Conservation (phyloP, 2,888 invertebrate species). For the Drosophila limbata region DNA sequence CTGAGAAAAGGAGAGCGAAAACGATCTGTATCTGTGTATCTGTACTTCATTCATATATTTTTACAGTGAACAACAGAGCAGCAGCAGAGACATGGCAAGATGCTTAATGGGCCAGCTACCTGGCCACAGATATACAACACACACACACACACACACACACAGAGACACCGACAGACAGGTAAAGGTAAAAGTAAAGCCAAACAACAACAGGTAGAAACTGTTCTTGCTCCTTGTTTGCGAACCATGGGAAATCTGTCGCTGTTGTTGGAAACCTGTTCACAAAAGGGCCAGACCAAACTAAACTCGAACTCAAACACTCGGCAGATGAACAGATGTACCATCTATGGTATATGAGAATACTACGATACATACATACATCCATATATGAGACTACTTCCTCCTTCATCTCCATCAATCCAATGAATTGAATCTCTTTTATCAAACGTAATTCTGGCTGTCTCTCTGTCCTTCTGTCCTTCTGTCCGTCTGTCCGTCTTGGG, state of each 20-base stretch:
- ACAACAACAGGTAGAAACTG: conserved; percentile 63
- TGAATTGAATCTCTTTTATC: conserved; percentile 77
- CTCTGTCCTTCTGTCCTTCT: conserved; percentile 10
- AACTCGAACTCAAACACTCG: too few relatives aligned
- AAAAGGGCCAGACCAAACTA: conserved; percentile 37
- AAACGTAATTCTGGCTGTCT: conserved; percentile 3
- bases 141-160: conserved; percentile 20
- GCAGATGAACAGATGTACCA: conserved; percentile 66
- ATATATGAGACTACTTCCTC: conserved; percentile 52
- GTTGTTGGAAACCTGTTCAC: conserved; percentile 76
- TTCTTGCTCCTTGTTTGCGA: conserved; percentile 63
- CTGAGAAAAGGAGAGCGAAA: neutral
- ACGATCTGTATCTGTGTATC: conserved; percentile 44
- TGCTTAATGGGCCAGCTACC: conserved; percentile 72
- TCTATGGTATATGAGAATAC: conserved; percentile 27
- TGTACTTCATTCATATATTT: conserved; percentile 79
- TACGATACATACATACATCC: neutral
- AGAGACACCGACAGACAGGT: conserved; percentile 35
- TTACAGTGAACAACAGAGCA: conserved; percentile 17
- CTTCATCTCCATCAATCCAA: conserved; percentile 29
- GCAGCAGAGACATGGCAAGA: conserved; percentile 38
- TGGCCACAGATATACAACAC: conserved; percentile 24
- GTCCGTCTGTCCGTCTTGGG: conserved; percentile 27
- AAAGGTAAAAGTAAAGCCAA: conserved; percentile 52
- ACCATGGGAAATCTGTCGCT: conserved; percentile 77